Percentiles rank a stretch among this genome's conserved stretches.
phyloP scores from a whole-genome alignment of 2,113 vertebrate genomes.

The Trichomycterus rosablanca region DNA sequence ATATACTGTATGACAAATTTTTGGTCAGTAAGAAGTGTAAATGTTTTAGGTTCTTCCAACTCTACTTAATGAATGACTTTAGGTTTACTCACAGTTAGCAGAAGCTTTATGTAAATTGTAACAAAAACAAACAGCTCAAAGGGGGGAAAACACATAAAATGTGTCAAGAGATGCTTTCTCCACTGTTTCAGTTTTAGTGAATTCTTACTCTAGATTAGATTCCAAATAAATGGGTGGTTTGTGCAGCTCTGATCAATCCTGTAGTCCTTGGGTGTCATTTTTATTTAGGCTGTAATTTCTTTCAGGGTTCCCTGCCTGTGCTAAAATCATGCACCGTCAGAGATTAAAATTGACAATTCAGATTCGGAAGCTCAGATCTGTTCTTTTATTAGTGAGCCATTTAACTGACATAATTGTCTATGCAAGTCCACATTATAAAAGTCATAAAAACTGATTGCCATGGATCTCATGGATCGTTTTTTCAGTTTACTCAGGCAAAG shows the following conservation, averaged over 20 bases:
- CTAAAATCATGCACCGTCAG: conserved; percentile 4
- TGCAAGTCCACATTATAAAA: conserved; percentile 23
- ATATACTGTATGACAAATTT: no score
- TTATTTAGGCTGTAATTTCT: conserved; percentile 17
- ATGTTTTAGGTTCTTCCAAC: no score
- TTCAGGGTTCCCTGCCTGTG: no score
- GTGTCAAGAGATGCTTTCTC: background rate
- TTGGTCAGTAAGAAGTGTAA: no score
- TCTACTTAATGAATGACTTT: no score
- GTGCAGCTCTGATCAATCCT: background rate
- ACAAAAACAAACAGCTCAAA: background rate
- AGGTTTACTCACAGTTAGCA: no score
- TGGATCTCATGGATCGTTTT: conserved; percentile 26
- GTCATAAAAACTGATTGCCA: conserved; percentile 29
- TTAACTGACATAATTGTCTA: conserved; percentile 21
- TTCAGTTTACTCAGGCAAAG: conserved; percentile 24
- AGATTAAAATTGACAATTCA: conserved; percentile 29
- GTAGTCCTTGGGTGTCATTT: background rate
- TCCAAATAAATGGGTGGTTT: conserved; percentile 10
- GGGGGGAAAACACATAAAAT: background rate
- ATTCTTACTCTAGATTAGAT: background rate
- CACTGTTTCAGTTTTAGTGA: background rate
- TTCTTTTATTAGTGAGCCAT: conserved; percentile 19
- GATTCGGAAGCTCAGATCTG: conserved; percentile 17
- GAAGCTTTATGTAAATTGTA: no score